Base-by-base conservation (phyloP, 2,797 vertebrate genomes). In the Acanthurus lineatus region DNA sequence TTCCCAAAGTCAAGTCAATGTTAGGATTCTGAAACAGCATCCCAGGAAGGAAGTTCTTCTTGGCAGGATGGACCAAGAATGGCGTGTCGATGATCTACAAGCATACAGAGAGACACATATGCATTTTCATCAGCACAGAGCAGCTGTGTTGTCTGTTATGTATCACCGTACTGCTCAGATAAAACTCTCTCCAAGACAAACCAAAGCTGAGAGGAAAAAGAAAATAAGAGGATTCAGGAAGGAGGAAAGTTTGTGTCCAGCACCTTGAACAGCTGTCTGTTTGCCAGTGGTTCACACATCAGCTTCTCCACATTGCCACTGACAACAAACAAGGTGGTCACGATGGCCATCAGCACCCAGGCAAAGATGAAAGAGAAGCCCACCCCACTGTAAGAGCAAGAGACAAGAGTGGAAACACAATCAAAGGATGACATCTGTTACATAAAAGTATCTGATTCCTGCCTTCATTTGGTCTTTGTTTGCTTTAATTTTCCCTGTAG, bases 291-390 rank as follows among this genome's bases (percentile, higher is more conserved):
- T 79, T 99, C 97, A 89, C 98, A 99, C 63, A 98, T 57, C 57
- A 99, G 88, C 89, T 98, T 99, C 94, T 99, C 96, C 81, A 98
- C 51, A 73, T 99, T 99, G 86, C 96, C 97, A 2, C 97, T 97
- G 0, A 95, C 73, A 67, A 97, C 75, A 83, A 99, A 99, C 52
- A 96, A 90, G 19, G 96, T 58, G 42, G 95, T 91, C 40, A 99
- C 97, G 17, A 96, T 76, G 73, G 79, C 90, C 98, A 99, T 99
- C 89, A 98, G 88, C 77, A 95, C 62, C 97, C 98, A 99, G 82
- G 95, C 95, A 69, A 98, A 97, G 85, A 99, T 93, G 86, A 99
- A 98, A 74, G 97, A 96, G 91, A 99, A 95, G 83, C 96, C 97
- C 76, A 97, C 97, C 0, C 97, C 97, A 0, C 98, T 99, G 93